Conservation (phyloP, 2,888 invertebrate genomes). For the Leptarthrus brevirostris region DNA sequence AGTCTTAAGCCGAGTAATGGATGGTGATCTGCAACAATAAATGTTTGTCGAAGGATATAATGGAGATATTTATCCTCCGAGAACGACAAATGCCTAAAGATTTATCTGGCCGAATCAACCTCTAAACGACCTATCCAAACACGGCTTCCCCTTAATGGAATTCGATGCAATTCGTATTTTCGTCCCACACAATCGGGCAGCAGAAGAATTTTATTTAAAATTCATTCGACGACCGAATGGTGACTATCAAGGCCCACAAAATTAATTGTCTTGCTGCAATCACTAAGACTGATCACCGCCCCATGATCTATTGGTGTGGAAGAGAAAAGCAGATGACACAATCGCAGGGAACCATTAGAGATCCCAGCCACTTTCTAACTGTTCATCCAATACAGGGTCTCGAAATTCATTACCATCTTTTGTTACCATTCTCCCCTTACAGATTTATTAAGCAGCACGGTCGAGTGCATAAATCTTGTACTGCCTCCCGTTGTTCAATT, state of each 20-base stretch:
- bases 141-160: background rate
- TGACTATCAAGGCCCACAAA: conserved; percentile 7
- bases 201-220: conserved; percentile 11
- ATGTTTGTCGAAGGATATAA: background rate
- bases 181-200: background rate
- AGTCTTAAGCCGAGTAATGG: background rate
- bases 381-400: background rate
- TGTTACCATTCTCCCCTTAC: conserved; percentile 33
- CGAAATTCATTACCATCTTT: conserved; percentile 5
- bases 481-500: conserved; percentile 10
- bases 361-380: background rate
- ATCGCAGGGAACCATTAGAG: conserved; percentile 11
- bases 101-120: background rate
- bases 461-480: conserved; percentile 41
- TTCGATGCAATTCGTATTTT: background rate
- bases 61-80: background rate
- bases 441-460: conserved; percentile 43
- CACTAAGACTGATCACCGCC: conserved; percentile 38
- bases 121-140: background rate
- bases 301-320: conserved; percentile 17
- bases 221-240: conserved; percentile 15
- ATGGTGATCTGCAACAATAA: background rate
- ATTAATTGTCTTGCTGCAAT: conserved; percentile 28
- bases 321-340: conserved; percentile 23
- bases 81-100: background rate